Evolutionary conservation across 1,140 invertebrate genomes (phyloP).

Genomic region (Diorhabda carinulata): DNA sequence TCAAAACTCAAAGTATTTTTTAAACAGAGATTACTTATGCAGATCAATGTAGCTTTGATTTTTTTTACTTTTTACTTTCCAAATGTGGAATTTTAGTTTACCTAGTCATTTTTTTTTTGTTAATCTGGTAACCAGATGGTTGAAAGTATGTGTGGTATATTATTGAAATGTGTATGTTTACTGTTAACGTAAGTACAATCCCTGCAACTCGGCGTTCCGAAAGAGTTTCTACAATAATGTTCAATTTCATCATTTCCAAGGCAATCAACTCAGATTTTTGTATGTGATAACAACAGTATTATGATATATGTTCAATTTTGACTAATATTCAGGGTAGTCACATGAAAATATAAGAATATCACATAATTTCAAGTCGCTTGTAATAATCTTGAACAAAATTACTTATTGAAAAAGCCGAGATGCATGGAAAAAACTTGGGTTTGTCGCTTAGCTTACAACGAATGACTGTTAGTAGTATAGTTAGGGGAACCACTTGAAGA

Average conservation of each 20-base stretch:
- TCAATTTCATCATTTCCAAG: too few species aligned
- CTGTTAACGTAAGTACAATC: slow-evolving; percentile 4
- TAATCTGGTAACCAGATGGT: slow-evolving; percentile 29
- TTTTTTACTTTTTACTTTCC: background rate
- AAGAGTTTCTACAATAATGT: too few species aligned
- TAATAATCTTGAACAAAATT: too few species aligned
- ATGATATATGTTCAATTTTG: too few species aligned
- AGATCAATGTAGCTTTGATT: slow-evolving; percentile 12
- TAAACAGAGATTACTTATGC: slow-evolving; percentile 8
- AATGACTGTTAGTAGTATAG: slow-evolving; percentile 31
- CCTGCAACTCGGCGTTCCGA: too few species aligned
- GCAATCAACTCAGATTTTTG: too few species aligned
- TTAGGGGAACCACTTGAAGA: slow-evolving; percentile 10
- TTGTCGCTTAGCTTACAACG: slow-evolving; percentile 43
- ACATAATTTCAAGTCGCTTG: too few species aligned
- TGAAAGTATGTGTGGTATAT: background rate
- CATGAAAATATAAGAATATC: too few species aligned
- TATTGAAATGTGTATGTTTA: slow-evolving; percentile 29
- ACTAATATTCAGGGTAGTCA: too few species aligned
- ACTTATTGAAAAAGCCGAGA: too few species aligned
- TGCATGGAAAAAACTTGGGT: slow-evolving; percentile 25
- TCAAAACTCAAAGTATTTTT: slow-evolving; percentile 8
- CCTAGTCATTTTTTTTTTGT: slow-evolving; percentile 27
- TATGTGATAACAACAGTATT: too few species aligned
- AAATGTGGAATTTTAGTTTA: slow-evolving; percentile 18